Base-by-base conservation (phyloP, 2,888 invertebrate species). In the Acheta domesticus region DNA sequence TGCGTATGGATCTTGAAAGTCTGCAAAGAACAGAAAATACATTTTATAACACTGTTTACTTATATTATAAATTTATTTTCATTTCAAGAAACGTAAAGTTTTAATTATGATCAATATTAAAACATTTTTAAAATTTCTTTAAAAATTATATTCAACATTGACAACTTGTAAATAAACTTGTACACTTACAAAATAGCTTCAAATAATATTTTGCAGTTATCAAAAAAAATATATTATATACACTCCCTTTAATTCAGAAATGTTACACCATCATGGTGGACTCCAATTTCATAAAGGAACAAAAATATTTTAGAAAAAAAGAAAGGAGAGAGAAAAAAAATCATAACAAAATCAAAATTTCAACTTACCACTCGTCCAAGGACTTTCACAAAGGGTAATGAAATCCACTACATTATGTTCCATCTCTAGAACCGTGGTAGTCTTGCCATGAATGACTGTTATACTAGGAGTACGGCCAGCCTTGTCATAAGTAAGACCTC, bases 331-430 rank as follows among this genome's bases (percentile, higher is more conserved):
- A 36, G 36, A 36, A 36, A 36, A 36, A 8, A 36, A 8, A 8
- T 36, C 5, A 62, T 4, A 62, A 12, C 62, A 19, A 62, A 5
- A 62, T 62, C 0, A 62, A 62, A 62, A 8, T 19, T 14, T 19
- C 16, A 81, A 86, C 89, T 87, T 86, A 97, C 97, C 97, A 86
- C 95, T 95, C 82, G 93, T 91, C 91, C 96, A 98, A 36, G 98
- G 98, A 84, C 95, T 96, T 87, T 97, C 96, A 88, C 97, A 97
- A 80, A 99, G 91, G 81, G 96, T 96, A 85, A 98, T 93, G 89
- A 99, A 99, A 91, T 98, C 98, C 82, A 99, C 92, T 82, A 99
- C 97, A 86, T 94, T 94, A 89, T 99, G 97, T 87, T 99, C 99
- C 99, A 99, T 99, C 91, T 99, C 99, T 85, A 99, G 91, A 82